These are phyloP conservation scores for Pangasius mekongensis DNA, from an alignment of 2,797 vertebrate genomes.

Conservation along the genomic window DNA sequence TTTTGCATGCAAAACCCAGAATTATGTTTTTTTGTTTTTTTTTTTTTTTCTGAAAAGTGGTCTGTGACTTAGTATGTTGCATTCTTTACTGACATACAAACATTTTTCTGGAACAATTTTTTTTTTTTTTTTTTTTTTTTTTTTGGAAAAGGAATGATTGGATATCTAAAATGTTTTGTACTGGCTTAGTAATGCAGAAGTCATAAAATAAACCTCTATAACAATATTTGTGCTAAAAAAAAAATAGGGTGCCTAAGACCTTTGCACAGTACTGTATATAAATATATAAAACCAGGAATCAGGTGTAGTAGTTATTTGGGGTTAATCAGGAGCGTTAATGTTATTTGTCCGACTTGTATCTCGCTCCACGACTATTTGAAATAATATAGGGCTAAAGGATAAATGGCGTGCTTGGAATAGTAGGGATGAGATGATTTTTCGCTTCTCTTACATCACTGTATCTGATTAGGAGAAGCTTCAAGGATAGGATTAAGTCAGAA, in stretches of 20 bases:
- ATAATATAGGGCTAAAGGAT: background rate
- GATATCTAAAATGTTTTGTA: background rate
- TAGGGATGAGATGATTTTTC: background rate
- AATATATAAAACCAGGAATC: background rate
- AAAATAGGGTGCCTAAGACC: background rate
- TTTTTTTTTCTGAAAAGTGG: background rate
- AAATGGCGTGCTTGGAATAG: background rate
- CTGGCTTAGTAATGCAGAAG: background rate
- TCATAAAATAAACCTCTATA: background rate
- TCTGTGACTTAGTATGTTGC: background rate
- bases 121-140: background rate
- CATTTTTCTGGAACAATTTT: background rate
- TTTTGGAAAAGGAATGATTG: background rate
- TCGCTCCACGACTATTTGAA: background rate
- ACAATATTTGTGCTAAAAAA: background rate
- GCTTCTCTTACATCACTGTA: background rate
- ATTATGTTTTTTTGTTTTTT: background rate
- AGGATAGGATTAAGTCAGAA: background rate
- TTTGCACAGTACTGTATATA: background rate
- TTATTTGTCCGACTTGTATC: background rate
- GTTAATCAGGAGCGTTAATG: background rate
- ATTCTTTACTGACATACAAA: background rate
- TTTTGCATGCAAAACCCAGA: background rate
- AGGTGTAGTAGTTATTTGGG: background rate
- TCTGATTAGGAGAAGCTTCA: background rate